Base-by-base conservation (phyloP, 2,888 invertebrate species). In the Polymixis flavicincta region DNA sequence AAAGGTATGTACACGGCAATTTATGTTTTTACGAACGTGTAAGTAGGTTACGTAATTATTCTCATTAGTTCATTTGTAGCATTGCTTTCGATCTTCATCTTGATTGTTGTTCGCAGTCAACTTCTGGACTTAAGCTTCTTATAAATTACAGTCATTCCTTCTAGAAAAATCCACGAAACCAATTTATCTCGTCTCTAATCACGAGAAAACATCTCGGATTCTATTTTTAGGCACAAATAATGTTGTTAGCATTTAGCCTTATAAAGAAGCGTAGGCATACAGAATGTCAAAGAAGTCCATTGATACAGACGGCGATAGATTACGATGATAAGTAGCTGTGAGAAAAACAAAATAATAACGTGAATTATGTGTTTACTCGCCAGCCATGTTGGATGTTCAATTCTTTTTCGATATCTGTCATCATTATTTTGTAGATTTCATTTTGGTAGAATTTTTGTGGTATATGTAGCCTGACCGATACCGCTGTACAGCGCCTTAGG, bases 321-420 rank as follows among this genome's bases (percentile, higher is more conserved):
- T 65, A 78, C 25, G 2, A 50, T 48, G 55, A 17, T 63, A 71
- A 66, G 57, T 70, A 70, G 54, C 72, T 65, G 60, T 75, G 60
- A 75, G 73, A 80, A 75, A 76, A 85, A 86, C 78, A 84, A 76
- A 83, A 85, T 74, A 85, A 77, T 74, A 82, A 64, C 37, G 52
- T 86, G 80, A 86, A 82, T 86, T 78, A 85, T 86, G 75, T 82
- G 85, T 84, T 86, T 82, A 74, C 74, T 52, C 25, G 25, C 28
- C 60, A 52, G 13, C 70, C n/a, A 63, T 69, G 55, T 70, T 76
- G 55, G 25, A 60, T 60, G 66, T 64, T 73, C 55, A 82, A 55
- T 69, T 66, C 52, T 65, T 74, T 77, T 71, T 60, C 69, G 65
- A 71, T 74, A 78, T 76, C 37, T 69, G 60, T 79, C 75, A 80